A percentile compares a stretch with the other conserved stretches of the same genome.
These are phyloP conservation scores for Xerus rutilus DNA, from an alignment of 2,797 vertebrate genomes.

Conservation along the genomic window DNA sequence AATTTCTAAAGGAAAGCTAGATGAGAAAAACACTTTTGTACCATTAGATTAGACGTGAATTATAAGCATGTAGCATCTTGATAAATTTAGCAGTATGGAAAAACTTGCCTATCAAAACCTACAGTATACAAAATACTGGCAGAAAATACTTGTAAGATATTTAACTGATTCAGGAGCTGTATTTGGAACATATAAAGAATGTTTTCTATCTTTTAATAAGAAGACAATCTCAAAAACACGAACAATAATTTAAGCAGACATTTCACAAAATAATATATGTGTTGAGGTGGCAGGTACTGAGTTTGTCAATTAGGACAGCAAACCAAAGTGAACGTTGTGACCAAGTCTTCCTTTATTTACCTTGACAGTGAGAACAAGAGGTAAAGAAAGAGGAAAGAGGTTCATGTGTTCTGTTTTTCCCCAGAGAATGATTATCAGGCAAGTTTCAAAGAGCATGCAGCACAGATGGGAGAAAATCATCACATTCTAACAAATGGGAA, in stretches of 20 bases:
- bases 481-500: background rate
- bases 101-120: background rate
- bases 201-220: background rate
- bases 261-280: background rate
- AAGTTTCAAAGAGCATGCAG: background rate
- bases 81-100: background rate
- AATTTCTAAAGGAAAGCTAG: background rate
- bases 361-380: background rate
- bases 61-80: background rate
- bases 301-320: background rate
- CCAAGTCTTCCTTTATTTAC: background rate
- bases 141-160: background rate
- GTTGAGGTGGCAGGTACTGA: background rate
- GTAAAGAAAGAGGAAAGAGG: background rate
- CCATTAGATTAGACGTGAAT: background rate
- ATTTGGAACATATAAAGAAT: background rate
- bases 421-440: background rate
- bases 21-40: no score
- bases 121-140: background rate
- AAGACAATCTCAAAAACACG: background rate
- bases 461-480: background rate
- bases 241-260: background rate
- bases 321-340: background rate
- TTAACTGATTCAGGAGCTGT: background rate
- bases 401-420: background rate